These are phyloP conservation scores for Troides aeacus DNA, from an alignment of 2,888 invertebrate genomes.

Conservation along the genomic window DNA sequence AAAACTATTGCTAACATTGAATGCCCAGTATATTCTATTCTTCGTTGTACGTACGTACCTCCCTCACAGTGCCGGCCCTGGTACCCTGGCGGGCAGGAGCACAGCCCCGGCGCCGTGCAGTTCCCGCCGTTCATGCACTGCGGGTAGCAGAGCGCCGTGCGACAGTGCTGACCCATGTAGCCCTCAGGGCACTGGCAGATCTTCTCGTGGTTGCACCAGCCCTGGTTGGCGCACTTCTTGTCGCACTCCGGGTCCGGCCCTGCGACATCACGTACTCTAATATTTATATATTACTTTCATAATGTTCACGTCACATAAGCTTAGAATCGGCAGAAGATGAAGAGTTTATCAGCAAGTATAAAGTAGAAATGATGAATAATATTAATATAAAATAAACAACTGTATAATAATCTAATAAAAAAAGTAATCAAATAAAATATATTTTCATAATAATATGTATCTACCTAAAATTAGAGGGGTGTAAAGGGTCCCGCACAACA, in stretches of 20 bases:
- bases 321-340: too few species aligned
- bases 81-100: conserved; percentile 93
- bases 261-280: conserved; percentile 43
- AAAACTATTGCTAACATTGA: too few species aligned
- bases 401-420: too few species aligned
- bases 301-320: too few species aligned
- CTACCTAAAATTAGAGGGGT: too few species aligned
- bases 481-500: too few species aligned
- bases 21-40: too few species aligned
- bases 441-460: too few species aligned
- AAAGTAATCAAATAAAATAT: too few species aligned
- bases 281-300: neutral
- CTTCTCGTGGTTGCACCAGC: conserved; percentile 90
- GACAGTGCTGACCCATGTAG: conserved; percentile 94
- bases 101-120: conserved; percentile 93
- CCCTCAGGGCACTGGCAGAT: conserved; percentile 94
- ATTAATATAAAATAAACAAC: too few species aligned
- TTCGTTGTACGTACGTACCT: conserved; percentile 74
- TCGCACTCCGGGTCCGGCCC: conserved; percentile 94
- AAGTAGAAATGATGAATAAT: too few species aligned
- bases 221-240: conserved; percentile 91
- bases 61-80: conserved; percentile 95
- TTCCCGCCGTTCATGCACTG: conserved; percentile 96
- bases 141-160: conserved; percentile 94
- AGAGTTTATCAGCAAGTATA: too few species aligned